A percentile compares a stretch with the other conserved stretches of the same genome.
Evolutionary conservation across 2,113 vertebrate genomes (phyloP).

Genomic region (Mola mola): DNA sequence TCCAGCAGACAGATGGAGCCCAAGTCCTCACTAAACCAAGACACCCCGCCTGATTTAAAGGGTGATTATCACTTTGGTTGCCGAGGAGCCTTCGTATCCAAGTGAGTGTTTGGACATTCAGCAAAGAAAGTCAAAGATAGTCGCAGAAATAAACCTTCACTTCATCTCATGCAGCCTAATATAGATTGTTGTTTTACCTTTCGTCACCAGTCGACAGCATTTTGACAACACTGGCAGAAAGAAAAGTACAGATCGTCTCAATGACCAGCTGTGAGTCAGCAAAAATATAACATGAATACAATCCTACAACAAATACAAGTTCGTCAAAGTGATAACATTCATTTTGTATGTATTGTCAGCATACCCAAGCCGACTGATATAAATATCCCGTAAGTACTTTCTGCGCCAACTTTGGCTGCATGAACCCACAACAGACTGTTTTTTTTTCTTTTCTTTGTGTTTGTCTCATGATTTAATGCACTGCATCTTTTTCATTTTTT

Average conservation of each 20-base stretch:
- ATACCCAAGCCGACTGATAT: constrained; percentile 81
- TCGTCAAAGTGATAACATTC: background rate
- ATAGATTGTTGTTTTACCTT: constrained; percentile 26
- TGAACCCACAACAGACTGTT: background rate
- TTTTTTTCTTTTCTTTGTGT: background rate
- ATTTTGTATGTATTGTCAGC: constrained; percentile 66
- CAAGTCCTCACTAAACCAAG: constrained; percentile 8
- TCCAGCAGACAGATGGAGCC: constrained; percentile 44
- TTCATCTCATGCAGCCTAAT: background rate
- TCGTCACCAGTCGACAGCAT: constrained; percentile 59
- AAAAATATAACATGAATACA: background rate
- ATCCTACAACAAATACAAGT: too few relatives aligned
- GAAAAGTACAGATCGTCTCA: constrained; percentile 76
- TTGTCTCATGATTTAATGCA: background rate
- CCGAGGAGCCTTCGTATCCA: constrained; percentile 67
- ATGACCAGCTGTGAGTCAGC: constrained; percentile 81
- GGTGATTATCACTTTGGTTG: constrained; percentile 65
- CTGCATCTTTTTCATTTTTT: constrained; percentile 3
- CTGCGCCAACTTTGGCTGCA: background rate
- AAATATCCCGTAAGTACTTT: constrained; percentile 78
- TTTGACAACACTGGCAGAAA: constrained; percentile 68
- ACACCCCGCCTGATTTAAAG: constrained; percentile 54
- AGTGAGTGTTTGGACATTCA: constrained; percentile 52
- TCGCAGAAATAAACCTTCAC: constrained; percentile 10
- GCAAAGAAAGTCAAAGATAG: background rate